Evolutionary conservation across 64 coral and sea anemone species (phyloP), one percentile per base, ranked within the genome.

Genomic region (Astreopora myriophthalma): DNA sequence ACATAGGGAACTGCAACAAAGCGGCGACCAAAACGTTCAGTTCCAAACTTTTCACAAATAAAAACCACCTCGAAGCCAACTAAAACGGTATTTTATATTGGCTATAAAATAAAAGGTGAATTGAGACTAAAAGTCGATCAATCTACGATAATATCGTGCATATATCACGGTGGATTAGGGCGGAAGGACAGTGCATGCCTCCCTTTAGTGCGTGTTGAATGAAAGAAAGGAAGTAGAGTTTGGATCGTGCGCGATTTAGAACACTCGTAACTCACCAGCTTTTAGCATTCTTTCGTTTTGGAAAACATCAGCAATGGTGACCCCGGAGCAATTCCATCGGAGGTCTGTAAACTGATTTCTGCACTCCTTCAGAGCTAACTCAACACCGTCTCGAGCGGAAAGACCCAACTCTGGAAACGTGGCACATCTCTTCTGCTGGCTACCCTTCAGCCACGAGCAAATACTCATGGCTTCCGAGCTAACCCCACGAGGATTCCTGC

Each of bases 311-410:
- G 95, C 95, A 48, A 83, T 73, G 12, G 82, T 97, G 34, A 97
- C 74, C 0, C 95, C 95, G 2, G 95, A 90, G 26, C 95, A 97
- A 46, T 97, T 97, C 95, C 95, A 97, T 14, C 88, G 80, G 32
- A 79, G 91, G 61, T 97, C 74, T 17, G 36, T 85, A 82, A 97
- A 97, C 60, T 94, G 91, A 10, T 67, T 94, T 36, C 83, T 69
- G 48, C 95, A 97, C 87, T 97, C 87, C 42, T 79, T 80, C 35
- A 97, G 52, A 7, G 91, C 95, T 24, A 87, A 70, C 38, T 87
- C 92, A 1, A 97, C 95, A 38, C 95, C 95, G 61, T 73, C 71
- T 32, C 89, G 95, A 22, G 93, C 92, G 22, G 62, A 87, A 0
- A 81, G 61, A 61, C 93, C 85, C 7, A 87, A 16, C 10, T 78